Percentiles rank a stretch among this genome's conserved stretches.
Conservation (phyloP, 2,113 vertebrate genomes). For the Hippocampus abdominalis region DNA sequence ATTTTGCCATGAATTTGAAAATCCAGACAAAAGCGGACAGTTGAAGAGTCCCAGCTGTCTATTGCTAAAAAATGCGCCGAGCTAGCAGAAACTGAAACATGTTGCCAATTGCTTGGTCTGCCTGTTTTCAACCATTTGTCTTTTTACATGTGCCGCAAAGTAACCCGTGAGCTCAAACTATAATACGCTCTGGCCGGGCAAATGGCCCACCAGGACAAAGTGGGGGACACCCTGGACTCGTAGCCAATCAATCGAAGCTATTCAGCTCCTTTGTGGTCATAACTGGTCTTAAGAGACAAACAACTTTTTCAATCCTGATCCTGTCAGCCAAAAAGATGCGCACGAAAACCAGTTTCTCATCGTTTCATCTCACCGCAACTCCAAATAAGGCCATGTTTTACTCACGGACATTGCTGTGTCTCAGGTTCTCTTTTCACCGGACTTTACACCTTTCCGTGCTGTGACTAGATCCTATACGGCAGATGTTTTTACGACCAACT, state of each 20-base stretch:
- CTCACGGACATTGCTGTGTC: neutral
- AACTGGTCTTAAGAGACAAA: neutral
- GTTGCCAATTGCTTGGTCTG: neutral
- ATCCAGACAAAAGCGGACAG: neutral
- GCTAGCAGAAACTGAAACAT: too few relatives aligned
- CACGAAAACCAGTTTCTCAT: neutral
- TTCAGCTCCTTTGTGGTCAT: neutral
- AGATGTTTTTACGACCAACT: conserved; percentile 1
- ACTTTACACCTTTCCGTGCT: neutral
- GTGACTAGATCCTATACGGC: neutral
- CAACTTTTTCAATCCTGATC: neutral
- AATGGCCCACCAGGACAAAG: too few relatives aligned
- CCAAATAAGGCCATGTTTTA: conserved; percentile 2
- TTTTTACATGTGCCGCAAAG: neutral
- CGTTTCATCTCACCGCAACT: neutral
- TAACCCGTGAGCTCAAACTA: neutral
- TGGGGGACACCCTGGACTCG: too few relatives aligned
- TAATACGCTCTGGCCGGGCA: too few relatives aligned
- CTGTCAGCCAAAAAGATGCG: neutral
- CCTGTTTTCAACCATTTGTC: neutral
- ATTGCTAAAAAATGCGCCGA: too few relatives aligned
- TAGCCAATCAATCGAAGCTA: neutral
- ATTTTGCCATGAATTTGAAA: neutral
- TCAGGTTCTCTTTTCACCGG: neutral
- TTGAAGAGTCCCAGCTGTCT: too few relatives aligned